Evolutionary conservation across 2,888 invertebrate species (phyloP).

Genomic region (Artemia sinica): DNA sequence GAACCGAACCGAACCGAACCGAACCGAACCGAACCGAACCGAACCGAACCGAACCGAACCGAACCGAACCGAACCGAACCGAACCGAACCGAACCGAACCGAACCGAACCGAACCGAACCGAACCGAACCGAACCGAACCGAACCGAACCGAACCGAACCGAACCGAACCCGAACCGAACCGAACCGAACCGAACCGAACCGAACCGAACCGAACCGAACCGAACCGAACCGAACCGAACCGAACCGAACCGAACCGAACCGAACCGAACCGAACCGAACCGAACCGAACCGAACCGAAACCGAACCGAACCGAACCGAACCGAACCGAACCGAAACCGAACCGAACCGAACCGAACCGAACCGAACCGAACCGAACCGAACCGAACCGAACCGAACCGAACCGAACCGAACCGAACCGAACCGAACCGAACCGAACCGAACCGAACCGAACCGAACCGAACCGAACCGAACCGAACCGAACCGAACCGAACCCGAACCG

Average conservation of each 20-base stretch:
- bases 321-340: too few species aligned
- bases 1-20: constrained; percentile 23
- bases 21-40: constrained; percentile 22
- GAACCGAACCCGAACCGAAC: too few species aligned
- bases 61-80: constrained; percentile 23
- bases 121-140: constrained; percentile 23
- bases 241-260: constrained; percentile 23
- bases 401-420: constrained; percentile 23
- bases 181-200: constrained; percentile 22
- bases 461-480: constrained; percentile 23
- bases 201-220: constrained; percentile 23
- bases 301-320: too few species aligned
- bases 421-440: constrained; percentile 23
- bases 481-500: too few species aligned
- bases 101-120: constrained; percentile 22
- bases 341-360: constrained; percentile 21
- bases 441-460: constrained; percentile 21
- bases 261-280: constrained; percentile 14
- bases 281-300: too few species aligned
- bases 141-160: constrained; percentile 23
- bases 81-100: constrained; percentile 23
- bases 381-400: constrained; percentile 23
- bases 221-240: constrained; percentile 23
- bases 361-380: constrained; percentile 22
- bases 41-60: constrained; percentile 22